Percentiles rank a stretch among this genome's conserved stretches.
These are phyloP conservation scores for Eupeodes latifasciatus DNA, from an alignment of 2,888 invertebrate species.

Conservation along the genomic window DNA sequence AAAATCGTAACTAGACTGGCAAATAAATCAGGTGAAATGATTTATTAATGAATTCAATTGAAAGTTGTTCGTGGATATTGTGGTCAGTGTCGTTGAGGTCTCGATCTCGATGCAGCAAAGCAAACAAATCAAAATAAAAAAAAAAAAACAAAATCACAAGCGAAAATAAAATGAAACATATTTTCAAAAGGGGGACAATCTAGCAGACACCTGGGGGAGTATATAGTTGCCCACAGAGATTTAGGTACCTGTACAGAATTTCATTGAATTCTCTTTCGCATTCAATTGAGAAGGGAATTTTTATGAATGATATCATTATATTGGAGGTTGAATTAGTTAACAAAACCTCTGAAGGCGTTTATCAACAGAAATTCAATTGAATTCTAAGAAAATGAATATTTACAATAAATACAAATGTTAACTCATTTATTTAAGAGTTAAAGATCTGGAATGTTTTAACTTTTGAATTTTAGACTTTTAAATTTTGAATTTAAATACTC, in stretches of 20 bases:
- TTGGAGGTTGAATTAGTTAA: neutral
- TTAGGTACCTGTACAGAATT: constrained; percentile 9
- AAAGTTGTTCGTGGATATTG: constrained; percentile 74
- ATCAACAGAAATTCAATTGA: constrained; percentile 23
- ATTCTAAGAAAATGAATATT: constrained; percentile 16
- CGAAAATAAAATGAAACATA: neutral
- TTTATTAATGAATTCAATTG: constrained; percentile 76
- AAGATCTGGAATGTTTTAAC: neutral
- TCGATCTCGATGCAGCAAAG: constrained; percentile 38
- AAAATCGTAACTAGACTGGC: constrained; percentile 61
- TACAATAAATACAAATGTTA: neutral
- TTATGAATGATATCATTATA: constrained; percentile 32
- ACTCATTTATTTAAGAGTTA: neutral
- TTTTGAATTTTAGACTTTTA: too few relatives aligned
- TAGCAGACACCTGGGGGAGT: constrained; percentile 54
- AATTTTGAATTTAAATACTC: too few relatives aligned
- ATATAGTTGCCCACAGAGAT: constrained; percentile 7
- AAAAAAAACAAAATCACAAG: too few relatives aligned
- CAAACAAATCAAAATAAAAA: constrained; percentile 31
- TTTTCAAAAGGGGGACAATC: constrained; percentile 39
- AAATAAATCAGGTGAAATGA: constrained; percentile 74
- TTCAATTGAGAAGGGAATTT: constrained; percentile 46
- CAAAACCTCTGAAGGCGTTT: neutral
- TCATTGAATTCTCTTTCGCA: constrained; percentile 16
- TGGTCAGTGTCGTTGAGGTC: constrained; percentile 73